These are phyloP conservation scores for Brachionichthys hirsutus DNA, from an alignment of 2,113 vertebrate genomes.

Conservation along the genomic window DNA sequence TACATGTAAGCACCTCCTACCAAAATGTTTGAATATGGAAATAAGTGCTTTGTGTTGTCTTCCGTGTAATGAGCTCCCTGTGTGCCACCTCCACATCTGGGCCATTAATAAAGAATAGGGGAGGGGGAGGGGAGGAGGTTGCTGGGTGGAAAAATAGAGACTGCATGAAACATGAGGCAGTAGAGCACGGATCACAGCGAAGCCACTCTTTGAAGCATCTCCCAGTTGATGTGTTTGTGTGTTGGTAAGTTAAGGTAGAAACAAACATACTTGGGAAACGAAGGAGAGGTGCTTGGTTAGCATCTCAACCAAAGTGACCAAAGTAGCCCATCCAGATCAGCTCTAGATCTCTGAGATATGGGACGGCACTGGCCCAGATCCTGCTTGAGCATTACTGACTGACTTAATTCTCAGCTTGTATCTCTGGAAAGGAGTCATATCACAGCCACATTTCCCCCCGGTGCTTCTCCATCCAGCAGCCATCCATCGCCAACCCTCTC, in stretches of 20 bases:
- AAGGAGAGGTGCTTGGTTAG: not conserved
- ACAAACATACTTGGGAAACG: no score
- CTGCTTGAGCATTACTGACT: no score
- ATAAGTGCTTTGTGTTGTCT: slow-evolving; percentile 59
- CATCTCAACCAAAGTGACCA: no score
- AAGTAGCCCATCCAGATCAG: no score
- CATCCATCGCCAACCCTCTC: no score
- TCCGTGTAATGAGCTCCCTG: slow-evolving; percentile 63
- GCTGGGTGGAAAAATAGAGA: slow-evolving; percentile 40
- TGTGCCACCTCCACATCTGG: slow-evolving; percentile 63
- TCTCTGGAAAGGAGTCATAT: no score
- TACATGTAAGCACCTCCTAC: slow-evolving; percentile 64
- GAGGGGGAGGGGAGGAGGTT: not conserved
- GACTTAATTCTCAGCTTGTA: no score
- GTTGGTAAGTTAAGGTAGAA: not conserved
- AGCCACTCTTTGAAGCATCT: slow-evolving; percentile 56
- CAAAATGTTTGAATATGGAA: slow-evolving; percentile 67
- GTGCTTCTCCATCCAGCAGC: no score
- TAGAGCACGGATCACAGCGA: slow-evolving; percentile 46
- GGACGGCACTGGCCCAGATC: no score
- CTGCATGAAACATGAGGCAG: slow-evolving; percentile 61
- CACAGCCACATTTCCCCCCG: no score
- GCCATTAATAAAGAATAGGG: slow-evolving; percentile 65
- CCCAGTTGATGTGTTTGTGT: slow-evolving; percentile 21
- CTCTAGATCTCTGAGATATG: no score